Evolutionary conservation across 35 echinoderm and acorn worm species (phyloP).

Genomic region (Chiridota heheva): DNA sequence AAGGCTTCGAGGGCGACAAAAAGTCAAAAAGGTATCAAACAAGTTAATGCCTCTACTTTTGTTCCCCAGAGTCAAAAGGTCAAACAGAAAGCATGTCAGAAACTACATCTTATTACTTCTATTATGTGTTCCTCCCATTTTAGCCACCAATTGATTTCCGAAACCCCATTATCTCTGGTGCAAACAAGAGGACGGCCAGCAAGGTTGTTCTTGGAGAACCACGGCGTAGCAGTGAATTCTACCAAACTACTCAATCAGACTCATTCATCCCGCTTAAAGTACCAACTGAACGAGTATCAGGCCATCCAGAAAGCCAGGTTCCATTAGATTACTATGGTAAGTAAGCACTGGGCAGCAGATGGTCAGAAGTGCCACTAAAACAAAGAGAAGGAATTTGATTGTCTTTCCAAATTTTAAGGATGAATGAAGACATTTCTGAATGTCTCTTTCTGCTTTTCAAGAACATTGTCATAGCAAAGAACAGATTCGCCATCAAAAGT

Average conservation of each 20-base stretch:
- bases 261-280: constrained; percentile 50
- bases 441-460: too few relatives aligned
- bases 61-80: background rate
- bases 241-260: constrained; percentile 87
- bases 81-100: background rate
- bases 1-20: background rate
- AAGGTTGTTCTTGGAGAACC: constrained; percentile 83
- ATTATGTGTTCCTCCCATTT: too few relatives aligned
- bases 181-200: constrained; percentile 73
- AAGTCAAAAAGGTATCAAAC: too few relatives aligned
- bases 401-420: too few relatives aligned
- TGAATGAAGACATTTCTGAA: too few relatives aligned
- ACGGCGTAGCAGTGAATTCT: constrained; percentile 46
- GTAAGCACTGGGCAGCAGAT: background rate
- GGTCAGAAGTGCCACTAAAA: background rate
- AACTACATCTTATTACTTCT: background rate
- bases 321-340: constrained; percentile 96
- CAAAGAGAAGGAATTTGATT: background rate
- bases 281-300: constrained; percentile 54
- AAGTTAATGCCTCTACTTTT: background rate
- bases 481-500: too few relatives aligned
- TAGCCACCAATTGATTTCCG: constrained; percentile 64
- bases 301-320: constrained; percentile 58
- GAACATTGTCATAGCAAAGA: too few relatives aligned
- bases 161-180: constrained; percentile 81